A percentile compares a stretch with the other conserved stretches of the same genome.
These are phyloP conservation scores for Oceanites oceanicus DNA, from an alignment of 2,113 vertebrate species.

Conservation along the genomic window DNA sequence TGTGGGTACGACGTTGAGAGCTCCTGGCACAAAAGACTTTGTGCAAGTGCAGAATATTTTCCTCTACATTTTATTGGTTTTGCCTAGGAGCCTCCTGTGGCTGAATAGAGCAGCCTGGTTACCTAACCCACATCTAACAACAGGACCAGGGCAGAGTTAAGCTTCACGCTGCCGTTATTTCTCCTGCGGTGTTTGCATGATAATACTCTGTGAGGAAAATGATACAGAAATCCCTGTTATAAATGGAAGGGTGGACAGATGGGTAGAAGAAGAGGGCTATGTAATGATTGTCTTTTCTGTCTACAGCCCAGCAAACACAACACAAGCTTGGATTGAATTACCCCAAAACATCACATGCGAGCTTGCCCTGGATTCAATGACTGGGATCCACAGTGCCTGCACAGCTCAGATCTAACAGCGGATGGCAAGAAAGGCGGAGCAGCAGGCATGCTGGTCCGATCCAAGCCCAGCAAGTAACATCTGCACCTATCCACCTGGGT, in stretches of 20 bases:
- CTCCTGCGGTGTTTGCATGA: accelerated
- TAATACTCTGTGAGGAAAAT: background rate
- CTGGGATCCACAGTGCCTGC: background rate
- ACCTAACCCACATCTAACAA: background rate
- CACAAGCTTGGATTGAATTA: background rate
- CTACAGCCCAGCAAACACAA: background rate
- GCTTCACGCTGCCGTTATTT: background rate
- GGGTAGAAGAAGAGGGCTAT: background rate
- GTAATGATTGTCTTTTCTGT: background rate
- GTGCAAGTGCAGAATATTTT: background rate
- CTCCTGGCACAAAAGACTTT: background rate
- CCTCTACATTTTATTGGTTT: background rate
- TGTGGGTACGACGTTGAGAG: background rate
- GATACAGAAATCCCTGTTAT: background rate
- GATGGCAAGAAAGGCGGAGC: background rate
- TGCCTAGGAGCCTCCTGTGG: background rate
- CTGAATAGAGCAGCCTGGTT: background rate
- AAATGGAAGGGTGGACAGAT: background rate
- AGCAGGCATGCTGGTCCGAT: background rate
- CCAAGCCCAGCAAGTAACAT: background rate
- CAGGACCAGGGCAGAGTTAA: accelerated
- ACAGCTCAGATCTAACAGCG: background rate
- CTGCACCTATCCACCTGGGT: background rate
- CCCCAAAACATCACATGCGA: background rate
- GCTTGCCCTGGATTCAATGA: background rate